phyloP scores from a whole-genome alignment of 2,113 vertebrate species.

The Lipophrys pholis region DNA sequence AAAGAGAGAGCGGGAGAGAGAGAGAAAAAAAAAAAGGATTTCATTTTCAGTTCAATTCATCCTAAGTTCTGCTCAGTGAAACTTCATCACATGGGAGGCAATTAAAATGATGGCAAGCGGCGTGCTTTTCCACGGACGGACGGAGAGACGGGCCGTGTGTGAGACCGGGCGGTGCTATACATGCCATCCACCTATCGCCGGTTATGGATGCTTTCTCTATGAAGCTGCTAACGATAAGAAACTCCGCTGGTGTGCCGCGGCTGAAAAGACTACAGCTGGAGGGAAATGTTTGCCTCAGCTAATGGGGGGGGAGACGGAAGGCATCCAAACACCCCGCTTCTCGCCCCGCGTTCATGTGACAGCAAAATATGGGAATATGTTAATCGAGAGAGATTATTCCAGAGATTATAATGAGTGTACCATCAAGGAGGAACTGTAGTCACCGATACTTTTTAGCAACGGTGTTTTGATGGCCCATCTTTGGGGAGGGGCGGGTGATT shows the following conservation, averaged over 20 bases:
- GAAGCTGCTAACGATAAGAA: neutral
- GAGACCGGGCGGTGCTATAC: neutral
- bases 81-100: slow-evolving; percentile 37
- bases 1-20: neutral
- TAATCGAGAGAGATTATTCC: neutral
- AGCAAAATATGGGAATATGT: neutral
- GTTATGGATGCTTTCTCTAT: neutral
- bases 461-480: too few relatives aligned
- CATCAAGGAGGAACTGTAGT: too few relatives aligned
- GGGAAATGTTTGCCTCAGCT: slow-evolving; percentile 11
- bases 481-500: too few relatives aligned
- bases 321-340: neutral
- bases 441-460: too few relatives aligned
- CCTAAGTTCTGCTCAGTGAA: slow-evolving; percentile 14
- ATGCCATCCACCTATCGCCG: slow-evolving; percentile 4
- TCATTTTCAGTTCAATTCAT: slow-evolving; percentile 20
- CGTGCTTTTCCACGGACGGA: slow-evolving; percentile 16
- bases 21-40: neutral
- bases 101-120: slow-evolving; percentile 45
- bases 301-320: slow-evolving; percentile 6
- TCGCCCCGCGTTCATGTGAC: neutral
- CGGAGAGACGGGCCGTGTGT: neutral
- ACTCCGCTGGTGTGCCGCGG: neutral
- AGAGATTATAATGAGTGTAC: neutral
- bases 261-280: slow-evolving; percentile 1